Base-by-base conservation (phyloP, 2,113 vertebrate genomes). In the Salvelinus sp. region DNA sequence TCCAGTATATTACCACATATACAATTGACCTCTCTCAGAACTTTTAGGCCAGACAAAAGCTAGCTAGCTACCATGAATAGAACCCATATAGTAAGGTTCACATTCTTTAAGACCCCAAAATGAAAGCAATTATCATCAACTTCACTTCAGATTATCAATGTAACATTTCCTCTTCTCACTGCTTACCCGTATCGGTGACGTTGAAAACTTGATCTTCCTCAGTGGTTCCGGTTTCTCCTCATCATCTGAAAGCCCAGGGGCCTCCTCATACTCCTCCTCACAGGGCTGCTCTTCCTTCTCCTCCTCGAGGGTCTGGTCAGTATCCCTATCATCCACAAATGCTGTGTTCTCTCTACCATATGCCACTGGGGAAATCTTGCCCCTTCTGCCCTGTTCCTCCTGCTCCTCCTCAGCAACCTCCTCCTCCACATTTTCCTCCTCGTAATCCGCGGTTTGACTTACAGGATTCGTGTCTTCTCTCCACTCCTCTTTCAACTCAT, bases 321-420 rank as follows among this genome's bases (percentile, higher is more conserved):
- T 80, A 80, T 94, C 94, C 83, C 89, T 93, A 72, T 95, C 94
- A 83, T 96, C 95, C 85, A 95, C 93, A 93, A 97, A 97, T 48
- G 94, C 96, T 70, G 90, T 95, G 54, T 97, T 97, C 87, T 96
- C 96, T 79, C 97, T 96, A 50, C 96, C 96, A 73, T 92, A 95
- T 83, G 93, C 90, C 4, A 80, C 87, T 1, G 94, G 89, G 71
- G 92, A 92, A 50, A 79, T 88, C 75, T 81, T 84, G 33, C 89
- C 89, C 65, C 77, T 84, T 68, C 84, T 89, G 73, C 87, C 92
- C 38, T 88, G 87, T 73, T 91, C 91, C 44, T 75, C 92, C 38
- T 88, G 87, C 72, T 91, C 91, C 44, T 75, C 88, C 69, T 90
- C 92, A 47, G 83, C 86, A 7, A 86, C 87, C 18, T 87, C 83